Evolutionary conservation across 2,888 invertebrate species (phyloP), one percentile per base, ranked within the genome.

Genomic region (Cheilosia variabilis): DNA sequence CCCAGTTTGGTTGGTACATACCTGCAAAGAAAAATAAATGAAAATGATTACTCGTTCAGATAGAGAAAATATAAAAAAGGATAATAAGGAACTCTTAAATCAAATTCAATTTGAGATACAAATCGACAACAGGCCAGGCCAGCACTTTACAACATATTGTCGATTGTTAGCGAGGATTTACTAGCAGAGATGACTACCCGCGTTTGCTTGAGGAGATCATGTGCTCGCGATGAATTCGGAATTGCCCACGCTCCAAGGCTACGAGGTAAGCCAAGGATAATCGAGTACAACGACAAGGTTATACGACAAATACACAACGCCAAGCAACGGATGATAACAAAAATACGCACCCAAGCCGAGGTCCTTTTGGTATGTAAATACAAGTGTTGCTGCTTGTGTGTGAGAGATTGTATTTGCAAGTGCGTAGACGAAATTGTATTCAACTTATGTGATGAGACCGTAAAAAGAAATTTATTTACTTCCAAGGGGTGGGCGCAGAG

Each of bases 41-140:
- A 34, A 50, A 68, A 65, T 77, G n/a, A 10, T 55, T 55, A 66
- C 24, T 57, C 10, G 27, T 73, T 47, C 52, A 45, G 24, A 13
- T 3, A 4, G 41, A 6, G 47, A 77, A 31, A 15, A 22, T 55
- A 66, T 41, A 27, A 34, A 45, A 45, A 43, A 63, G 66, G 60
- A 76, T 62, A 77, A 45, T n/a, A 50, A 53, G 53, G 22, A 68
- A 52, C 45, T n/a, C 77, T 43, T 58, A 76, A 76, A 71, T 71
- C 63, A 71, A 84, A 84, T 79, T 79, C 73, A 84, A 79, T 69
- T 75, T 75, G 53, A 79, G 73, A 84, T 68, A 65, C 41, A 47
- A 65, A 55, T 75, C 73, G 53, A 69, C 63, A 62, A 69, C 10
- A 24, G 19, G 31, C 31, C 34, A 6, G 31, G n/a, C 43, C 47